Evolutionary conservation across 2,888 invertebrate genomes (phyloP), one percentile per base, ranked within the genome.

Genomic region (Cephus rjabovi): DNA sequence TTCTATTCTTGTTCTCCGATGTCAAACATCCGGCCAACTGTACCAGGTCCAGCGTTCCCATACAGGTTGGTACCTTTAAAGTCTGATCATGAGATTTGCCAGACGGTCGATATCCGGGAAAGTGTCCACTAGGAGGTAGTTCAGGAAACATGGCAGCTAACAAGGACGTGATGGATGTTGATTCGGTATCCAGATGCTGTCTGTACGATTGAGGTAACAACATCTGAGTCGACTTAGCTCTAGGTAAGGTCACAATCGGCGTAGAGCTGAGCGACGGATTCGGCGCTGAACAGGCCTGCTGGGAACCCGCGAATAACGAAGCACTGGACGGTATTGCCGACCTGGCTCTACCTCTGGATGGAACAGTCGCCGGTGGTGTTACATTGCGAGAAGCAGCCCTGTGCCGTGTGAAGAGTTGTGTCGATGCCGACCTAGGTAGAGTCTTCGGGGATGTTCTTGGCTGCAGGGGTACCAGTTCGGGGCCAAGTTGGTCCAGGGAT

Each of bases 401-500:
- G 73, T 83, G 86, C 31, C 86, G 86, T 11, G 89, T 87, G 79
- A 93, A 84, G 90, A 92, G 86, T 92, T 92, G 89, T 73, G 93
- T 92, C 91, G 93, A 91, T 89, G 93, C 83, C 37, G 91, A 90
- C 75, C 92, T 87, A 73, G 91, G 89, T 35, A 91, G 83, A 0
- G 90, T 90, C 77, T 90, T 90, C 23, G 90, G 90, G 34, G 90
- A 89, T 0, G 87, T 86, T 37, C 89, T 85, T 1, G 89, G 89
- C 33, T 89, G 90, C 69, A 87, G 82, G 9, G 89, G 89, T 31
- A 86, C 80, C 73, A 88, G 84, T 40, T 90, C 91, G 12, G 95
- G 93, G 84, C 95, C 94, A 74, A 97, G 91, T 85, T 97, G 96
- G 90, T 97, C 97, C 82, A 97, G 91, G 1, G 96, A 96, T 89